Evolutionary conservation across 2,888 invertebrate species (phyloP).

Genomic region (Pseudococcus longispinus): DNA sequence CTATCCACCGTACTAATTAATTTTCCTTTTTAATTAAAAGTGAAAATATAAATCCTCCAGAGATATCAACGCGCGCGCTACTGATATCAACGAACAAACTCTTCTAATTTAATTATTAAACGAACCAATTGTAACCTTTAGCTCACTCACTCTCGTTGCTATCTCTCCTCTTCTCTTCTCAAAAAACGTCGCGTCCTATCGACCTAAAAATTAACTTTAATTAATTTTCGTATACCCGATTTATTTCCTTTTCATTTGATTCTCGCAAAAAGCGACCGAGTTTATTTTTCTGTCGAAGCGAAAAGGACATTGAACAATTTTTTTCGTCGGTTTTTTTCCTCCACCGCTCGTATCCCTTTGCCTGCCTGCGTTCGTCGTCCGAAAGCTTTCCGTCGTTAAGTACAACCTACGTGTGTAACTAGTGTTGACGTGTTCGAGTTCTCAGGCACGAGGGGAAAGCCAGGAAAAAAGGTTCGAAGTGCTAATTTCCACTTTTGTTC

Average conservation of each 20-base stretch:
- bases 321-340: background rate
- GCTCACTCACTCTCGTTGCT: background rate
- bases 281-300: slow-evolving; percentile 9
- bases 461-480: background rate
- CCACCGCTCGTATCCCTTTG: background rate
- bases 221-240: slow-evolving; percentile 49
- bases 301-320: background rate
- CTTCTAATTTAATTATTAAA: slow-evolving; percentile 56
- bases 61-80: slow-evolving; percentile 51
- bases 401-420: background rate
- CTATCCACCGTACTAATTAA: slow-evolving; percentile 49
- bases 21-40: slow-evolving; percentile 56
- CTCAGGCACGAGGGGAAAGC: background rate
- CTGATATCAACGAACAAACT: slow-evolving; percentile 53
- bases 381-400: background rate
- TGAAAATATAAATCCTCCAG: slow-evolving; percentile 56
- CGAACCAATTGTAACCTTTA: slow-evolving; percentile 54
- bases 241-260: slow-evolving; percentile 53
- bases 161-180: background rate
- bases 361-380: background rate
- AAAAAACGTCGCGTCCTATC: slow-evolving; percentile 53
- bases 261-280: slow-evolving; percentile 24
- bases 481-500: slow-evolving; percentile 15
- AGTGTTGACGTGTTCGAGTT: background rate
- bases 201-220: slow-evolving; percentile 55